These are phyloP conservation scores for Cryptus viduatorius DNA, from an alignment of 2,888 invertebrate species.

Conservation along the genomic window DNA sequence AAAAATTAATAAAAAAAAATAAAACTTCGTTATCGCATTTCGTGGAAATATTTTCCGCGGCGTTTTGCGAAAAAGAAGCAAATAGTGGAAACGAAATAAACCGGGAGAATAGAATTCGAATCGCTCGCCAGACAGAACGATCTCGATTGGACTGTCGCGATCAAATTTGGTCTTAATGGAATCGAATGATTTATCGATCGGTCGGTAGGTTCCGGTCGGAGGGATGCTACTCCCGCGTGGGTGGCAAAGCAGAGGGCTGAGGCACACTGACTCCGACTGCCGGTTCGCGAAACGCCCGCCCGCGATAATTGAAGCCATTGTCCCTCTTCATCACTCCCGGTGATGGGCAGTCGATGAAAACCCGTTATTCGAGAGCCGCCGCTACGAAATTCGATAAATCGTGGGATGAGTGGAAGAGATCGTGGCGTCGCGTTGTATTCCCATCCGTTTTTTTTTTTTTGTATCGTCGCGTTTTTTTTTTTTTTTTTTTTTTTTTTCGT, in stretches of 20 bases:
- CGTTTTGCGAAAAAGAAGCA: conserved; percentile 52
- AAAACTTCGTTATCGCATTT: conserved; percentile 36
- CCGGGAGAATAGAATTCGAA: conserved; percentile 37
- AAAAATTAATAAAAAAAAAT: conserved; percentile 21
- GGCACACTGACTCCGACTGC: conserved; percentile 14
- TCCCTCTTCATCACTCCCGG: conserved; percentile 69
- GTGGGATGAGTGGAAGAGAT: conserved; percentile 33
- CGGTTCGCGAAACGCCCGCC: conserved; percentile 38
- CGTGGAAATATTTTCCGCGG: background rate
- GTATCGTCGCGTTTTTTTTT: background rate
- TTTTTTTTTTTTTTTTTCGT: conserved; percentile 11
- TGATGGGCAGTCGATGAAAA: conserved; percentile 70
- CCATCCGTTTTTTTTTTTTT: conserved; percentile 22
- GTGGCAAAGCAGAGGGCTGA: conserved; percentile 19
- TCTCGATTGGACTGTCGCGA: conserved; percentile 68
- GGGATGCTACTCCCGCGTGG: conserved; percentile 6
- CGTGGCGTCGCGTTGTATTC: conserved; percentile 44
- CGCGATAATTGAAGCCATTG: conserved; percentile 71
- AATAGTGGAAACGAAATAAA: conserved; percentile 27
- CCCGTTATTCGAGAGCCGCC: conserved; percentile 58
- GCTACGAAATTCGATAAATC: conserved; percentile 70
- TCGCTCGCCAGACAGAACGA: conserved; percentile 53
- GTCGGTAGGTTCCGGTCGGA: conserved; percentile 40
- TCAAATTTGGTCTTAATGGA: conserved; percentile 68
- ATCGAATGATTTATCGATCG: conserved; percentile 71